phyloP scores from a whole-genome alignment of 1,140 invertebrate genomes.

The Bombus ignitus region DNA sequence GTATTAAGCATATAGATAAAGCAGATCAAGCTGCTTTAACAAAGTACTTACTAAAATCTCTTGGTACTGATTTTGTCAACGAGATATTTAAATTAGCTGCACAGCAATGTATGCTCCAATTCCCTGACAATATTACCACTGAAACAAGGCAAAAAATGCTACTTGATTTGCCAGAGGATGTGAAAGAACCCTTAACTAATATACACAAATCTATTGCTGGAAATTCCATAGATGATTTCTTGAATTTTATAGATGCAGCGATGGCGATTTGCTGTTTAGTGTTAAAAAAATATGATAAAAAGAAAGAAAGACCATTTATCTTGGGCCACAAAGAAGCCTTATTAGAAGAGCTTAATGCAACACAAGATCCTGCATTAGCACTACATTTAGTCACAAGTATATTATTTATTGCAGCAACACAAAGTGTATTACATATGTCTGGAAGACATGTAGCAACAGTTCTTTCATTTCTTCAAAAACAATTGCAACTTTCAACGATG shows the following conservation, averaged over 20 bases:
- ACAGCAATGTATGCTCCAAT: conserved; percentile 85
- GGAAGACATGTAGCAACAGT: conserved; percentile 94
- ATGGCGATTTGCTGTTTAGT: conserved; percentile 91
- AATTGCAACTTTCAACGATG: conserved; percentile 86
- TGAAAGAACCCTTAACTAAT: conserved; percentile 84
- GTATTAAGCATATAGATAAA: conserved; percentile 87
- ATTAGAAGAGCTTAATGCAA: conserved; percentile 89
- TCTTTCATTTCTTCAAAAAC: conserved; percentile 87
- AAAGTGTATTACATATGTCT: conserved; percentile 93
- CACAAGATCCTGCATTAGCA: conserved; percentile 91
- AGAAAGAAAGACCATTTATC: conserved; percentile 90
- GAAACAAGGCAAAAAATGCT: conserved; percentile 88
- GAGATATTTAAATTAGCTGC: conserved; percentile 89
- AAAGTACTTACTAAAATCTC: conserved; percentile 92
- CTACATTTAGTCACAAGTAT: conserved; percentile 92
- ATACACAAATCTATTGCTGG: conserved; percentile 85
- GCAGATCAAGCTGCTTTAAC: conserved; percentile 86
- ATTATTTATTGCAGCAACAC: conserved; percentile 91
- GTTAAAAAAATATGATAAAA: conserved; percentile 94
- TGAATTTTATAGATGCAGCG: conserved; percentile 87
- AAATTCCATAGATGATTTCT: conserved; percentile 90
- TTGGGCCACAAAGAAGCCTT: conserved; percentile 91
- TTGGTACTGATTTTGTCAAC: conserved; percentile 92
- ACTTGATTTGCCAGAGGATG: conserved; percentile 86
- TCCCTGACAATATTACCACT: conserved; percentile 83